Evolutionary conservation across 2,888 invertebrate species (phyloP), one percentile per base, ranked within the genome.

Genomic region (Rhamphomyia laevipes): DNA sequence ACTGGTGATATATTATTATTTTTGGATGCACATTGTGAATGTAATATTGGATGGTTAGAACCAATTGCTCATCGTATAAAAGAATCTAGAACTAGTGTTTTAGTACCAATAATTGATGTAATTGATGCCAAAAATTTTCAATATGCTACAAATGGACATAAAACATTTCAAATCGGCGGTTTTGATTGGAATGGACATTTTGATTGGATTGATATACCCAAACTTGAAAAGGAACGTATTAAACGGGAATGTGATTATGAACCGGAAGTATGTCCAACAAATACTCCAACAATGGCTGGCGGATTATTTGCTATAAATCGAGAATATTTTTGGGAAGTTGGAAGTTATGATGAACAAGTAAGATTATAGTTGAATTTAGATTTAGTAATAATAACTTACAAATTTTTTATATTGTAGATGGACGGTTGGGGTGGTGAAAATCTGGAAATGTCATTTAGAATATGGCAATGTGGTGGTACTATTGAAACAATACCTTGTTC

Each of bases 351-450:
- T 66, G 85, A 89, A 58, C 90, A 67, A 61, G 67, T 67, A 43
- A 54, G 43, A 4, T 40, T 15, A 15, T 10, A n/a, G 10, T 27
- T 16, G 5, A 43, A 31, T n/a, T 23, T n/a, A n/a, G n/a, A 12
- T 7, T n/a, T 13, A 43, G 15, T 18, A 18, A 4, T 10, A 42
- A 17, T 2, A 6, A 17, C n/a, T 5, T 18, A 27, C 4, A 5
- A 33, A 21, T 15, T 13, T 3, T 12, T 23, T 43, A 17, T 13
- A 1, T 16, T 51, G 21, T 50, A 70, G 72, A 96, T 97, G 96
- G 91, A 93, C 54, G 90, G 92, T 55, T 93, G 94, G 93, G 94
- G 94, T 40, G 94, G 94, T 1, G 97, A 97, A 74, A 97, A 97
- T 72, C 75, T 97, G 31, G 96, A 97, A 74, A 93, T 97, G 81